Evolutionary conservation across 2,797 vertebrate species (phyloP).

Genomic region (Siniperca undulata): DNA sequence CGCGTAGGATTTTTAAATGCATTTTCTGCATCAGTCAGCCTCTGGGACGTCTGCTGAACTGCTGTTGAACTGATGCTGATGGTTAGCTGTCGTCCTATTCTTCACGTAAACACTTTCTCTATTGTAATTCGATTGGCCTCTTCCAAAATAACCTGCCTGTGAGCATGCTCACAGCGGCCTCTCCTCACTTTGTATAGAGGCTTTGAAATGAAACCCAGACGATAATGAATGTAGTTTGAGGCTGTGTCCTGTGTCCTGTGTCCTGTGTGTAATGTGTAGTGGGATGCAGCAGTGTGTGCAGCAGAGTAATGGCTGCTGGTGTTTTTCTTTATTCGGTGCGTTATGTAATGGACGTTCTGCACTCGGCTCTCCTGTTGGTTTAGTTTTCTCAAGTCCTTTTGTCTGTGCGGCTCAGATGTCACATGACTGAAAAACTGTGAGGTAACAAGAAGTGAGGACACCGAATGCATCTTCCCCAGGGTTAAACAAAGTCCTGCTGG

Average conservation of each 20-base stretch:
- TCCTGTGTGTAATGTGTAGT: constrained; percentile 9
- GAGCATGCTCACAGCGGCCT: constrained; percentile 18
- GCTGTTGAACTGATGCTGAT: not conserved
- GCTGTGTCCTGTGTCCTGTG: not conserved
- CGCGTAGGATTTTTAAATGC: not conserved
- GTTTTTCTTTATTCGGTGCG: constrained; percentile 10
- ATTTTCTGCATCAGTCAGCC: not conserved
- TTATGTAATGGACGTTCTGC: constrained; percentile 47
- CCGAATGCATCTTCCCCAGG: not conserved
- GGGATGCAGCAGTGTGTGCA: not conserved
- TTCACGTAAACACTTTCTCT: constrained; percentile 7
- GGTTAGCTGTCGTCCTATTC: not conserved
- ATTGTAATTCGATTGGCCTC: not conserved
- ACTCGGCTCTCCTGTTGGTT: not conserved
- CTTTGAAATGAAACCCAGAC: constrained; percentile 39
- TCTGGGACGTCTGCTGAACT: constrained; percentile 21
- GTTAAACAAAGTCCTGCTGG: not conserved
- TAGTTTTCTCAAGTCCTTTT: not conserved
- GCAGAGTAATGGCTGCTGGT: constrained; percentile 33
- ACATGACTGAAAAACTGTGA: constrained; percentile 8
- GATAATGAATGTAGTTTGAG: constrained; percentile 21
- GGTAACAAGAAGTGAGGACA: not conserved
- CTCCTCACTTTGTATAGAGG: constrained; percentile 7
- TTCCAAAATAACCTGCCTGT: not conserved
- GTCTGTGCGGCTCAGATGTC: constrained; percentile 14